Evolutionary conservation across 2,797 vertebrate species (phyloP), one percentile per base, ranked within the genome.

Genomic region (Alfaro cultratus): DNA sequence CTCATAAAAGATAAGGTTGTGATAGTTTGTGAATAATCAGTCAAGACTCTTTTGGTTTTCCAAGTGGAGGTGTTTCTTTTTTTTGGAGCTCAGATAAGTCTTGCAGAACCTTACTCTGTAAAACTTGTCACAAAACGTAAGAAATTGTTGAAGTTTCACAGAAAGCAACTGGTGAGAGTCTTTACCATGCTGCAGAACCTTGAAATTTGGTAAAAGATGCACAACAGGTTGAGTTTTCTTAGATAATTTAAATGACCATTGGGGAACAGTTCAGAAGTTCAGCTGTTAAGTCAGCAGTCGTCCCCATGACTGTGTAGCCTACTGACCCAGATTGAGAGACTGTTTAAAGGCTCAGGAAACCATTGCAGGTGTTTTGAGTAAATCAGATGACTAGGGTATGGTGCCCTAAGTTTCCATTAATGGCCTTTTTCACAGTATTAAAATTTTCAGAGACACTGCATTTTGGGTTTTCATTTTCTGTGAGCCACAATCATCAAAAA

Each of bases 1-100:
- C 64, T 77, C 82, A 80, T 68, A 86, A 76, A 72, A 83, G 81
- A 87, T 43, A 15, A 36, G 75, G 71, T 72, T 73, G 71, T 80
- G 77, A 51, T 81, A 68, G 86, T 77, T 74, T 80, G 75, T 75
- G 79, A 82, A 80, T 81, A 82, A 68, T 31, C 13, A 62, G 29
- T 62, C 31, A 7, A 62, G 13, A 13, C 57, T 34, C n/a, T 62
- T 15, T 82, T 85, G 77, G 43, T 78, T 26, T 26, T 26, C 26
- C 26, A 2, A 16, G 23, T n/a, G 9, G 3, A 26, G 23, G 26
- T 55, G 45, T 46, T 46, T 46, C 45, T 39, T 18, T n/a, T 47
- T 46, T 47, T 62, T 16, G 41, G 29, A 46, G 8, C 43, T 78
- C 18, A 72, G 31, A 57, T 41, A 51, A 86, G 55, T 75, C 49